phyloP scores from a whole-genome alignment of 2,888 invertebrate genomes.

The Geotrupes spiniger region DNA sequence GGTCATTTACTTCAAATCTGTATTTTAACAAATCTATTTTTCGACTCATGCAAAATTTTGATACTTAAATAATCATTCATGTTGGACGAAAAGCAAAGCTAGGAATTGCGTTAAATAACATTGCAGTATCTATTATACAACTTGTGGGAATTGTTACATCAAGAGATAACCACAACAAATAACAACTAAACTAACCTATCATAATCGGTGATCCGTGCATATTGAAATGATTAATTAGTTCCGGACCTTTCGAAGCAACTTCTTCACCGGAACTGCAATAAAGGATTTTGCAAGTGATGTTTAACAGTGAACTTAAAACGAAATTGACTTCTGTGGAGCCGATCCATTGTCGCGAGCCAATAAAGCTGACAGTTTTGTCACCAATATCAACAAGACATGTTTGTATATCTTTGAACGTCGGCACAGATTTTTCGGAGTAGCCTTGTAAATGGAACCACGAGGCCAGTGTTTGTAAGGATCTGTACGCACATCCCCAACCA shows the following conservation, averaged over 20 bases:
- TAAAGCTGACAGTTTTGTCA: conserved; percentile 84
- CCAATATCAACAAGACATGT: conserved; percentile 91
- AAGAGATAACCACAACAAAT: not conserved
- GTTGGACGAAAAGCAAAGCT: too few relatives aligned
- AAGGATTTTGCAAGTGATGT: conserved; percentile 76
- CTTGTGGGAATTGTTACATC: too few relatives aligned
- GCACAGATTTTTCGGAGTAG: conserved; percentile 71
- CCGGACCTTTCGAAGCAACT: conserved; percentile 72
- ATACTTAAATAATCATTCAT: too few relatives aligned
- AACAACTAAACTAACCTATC: conserved; percentile 73
- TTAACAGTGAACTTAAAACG: conserved; percentile 78
- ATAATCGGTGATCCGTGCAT: conserved; percentile 94
- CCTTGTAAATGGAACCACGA: conserved; percentile 93
- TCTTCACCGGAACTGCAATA: conserved; percentile 85
- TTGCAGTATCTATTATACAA: too few relatives aligned
- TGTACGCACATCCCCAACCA: conserved; percentile 99
- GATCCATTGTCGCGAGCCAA: conserved; percentile 95
- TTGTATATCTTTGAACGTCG: conserved; percentile 82
- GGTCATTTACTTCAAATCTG: too few relatives aligned
- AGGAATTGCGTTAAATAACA: too few relatives aligned
- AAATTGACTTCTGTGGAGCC: conserved; percentile 97
- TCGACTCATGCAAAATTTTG: too few relatives aligned
- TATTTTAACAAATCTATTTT: too few relatives aligned
- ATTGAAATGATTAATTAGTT: conserved; percentile 86
- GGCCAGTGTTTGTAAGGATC: conserved; percentile 92